Conservation (phyloP, 2,888 invertebrate species). For the Callosobruchus maculatus region DNA sequence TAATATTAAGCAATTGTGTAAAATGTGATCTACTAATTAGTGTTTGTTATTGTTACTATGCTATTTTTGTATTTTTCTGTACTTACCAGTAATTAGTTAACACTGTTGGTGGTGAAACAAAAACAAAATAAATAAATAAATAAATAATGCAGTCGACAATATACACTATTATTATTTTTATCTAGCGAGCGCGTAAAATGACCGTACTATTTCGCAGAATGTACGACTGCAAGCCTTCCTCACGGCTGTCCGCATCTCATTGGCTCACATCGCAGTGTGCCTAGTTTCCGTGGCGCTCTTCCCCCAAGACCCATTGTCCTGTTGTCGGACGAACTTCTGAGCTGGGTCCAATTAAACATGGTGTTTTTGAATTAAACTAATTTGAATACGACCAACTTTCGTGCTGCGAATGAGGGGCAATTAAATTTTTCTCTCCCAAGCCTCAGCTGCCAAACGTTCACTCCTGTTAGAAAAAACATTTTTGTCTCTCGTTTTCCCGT, state of each 20-base stretch:
- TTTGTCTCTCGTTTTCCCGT: background rate
- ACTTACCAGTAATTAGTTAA: no score
- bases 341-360: conserved; percentile 14
- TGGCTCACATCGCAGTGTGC: background rate
- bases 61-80: no score
- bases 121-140: no score
- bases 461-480: background rate
- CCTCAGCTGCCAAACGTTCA: background rate
- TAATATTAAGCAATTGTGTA: no score
- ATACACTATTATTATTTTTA: no score
- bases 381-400: conserved; percentile 6
- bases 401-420: background rate
- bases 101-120: no score
- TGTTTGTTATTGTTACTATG: no score
- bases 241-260: background rate
- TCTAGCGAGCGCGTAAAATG: no score
- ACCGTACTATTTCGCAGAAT: no score
- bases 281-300: background rate
- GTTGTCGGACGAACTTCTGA: conserved; percentile 2
- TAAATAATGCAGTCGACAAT: no score
- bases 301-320: background rate
- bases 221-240: background rate
- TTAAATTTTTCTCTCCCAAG: background rate
- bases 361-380: conserved; percentile 14
- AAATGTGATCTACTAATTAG: no score